phyloP scores from a whole-genome alignment of 2,797 vertebrate species.

The Anas flavirostris region DNA sequence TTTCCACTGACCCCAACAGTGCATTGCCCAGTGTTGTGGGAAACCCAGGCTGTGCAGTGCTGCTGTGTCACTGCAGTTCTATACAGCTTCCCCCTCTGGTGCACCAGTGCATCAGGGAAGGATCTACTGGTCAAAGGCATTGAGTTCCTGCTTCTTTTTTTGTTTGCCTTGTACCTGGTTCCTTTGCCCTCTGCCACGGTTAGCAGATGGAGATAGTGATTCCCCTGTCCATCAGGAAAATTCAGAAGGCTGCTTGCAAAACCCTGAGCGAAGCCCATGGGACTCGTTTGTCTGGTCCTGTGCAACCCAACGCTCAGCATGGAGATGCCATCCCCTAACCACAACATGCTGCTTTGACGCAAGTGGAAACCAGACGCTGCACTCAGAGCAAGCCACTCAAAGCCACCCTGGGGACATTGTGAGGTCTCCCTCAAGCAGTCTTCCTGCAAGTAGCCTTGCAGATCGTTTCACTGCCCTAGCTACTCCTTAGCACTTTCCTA shows the following conservation, averaged over 20 bases:
- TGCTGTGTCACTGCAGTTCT: rapidly evolving
- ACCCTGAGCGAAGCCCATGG: rapidly evolving
- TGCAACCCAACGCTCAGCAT: rapidly evolving
- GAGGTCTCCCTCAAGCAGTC: background rate
- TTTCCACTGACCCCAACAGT: rapidly evolving
- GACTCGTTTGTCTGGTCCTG: background rate
- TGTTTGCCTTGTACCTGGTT: background rate
- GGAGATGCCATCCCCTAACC: background rate
- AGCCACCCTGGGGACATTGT: background rate
- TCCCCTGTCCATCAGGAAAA: background rate
- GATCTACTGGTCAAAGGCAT: background rate
- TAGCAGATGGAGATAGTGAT: background rate
- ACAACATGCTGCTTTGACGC: rapidly evolving
- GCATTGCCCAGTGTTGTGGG: background rate
- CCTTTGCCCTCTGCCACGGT: background rate
- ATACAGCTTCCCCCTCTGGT: background rate
- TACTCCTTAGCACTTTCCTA: background rate
- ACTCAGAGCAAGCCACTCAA: background rate
- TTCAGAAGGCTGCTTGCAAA: background rate
- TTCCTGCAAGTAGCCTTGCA: background rate
- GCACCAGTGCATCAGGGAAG: background rate
- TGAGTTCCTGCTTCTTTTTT: background rate
- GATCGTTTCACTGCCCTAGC: background rate
- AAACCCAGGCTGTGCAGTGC: background rate
- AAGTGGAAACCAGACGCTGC: background rate